Evolutionary conservation across 2,113 vertebrate species (phyloP), one percentile per base, ranked within the genome.

Genomic region (Anseranas semipalmata): DNA sequence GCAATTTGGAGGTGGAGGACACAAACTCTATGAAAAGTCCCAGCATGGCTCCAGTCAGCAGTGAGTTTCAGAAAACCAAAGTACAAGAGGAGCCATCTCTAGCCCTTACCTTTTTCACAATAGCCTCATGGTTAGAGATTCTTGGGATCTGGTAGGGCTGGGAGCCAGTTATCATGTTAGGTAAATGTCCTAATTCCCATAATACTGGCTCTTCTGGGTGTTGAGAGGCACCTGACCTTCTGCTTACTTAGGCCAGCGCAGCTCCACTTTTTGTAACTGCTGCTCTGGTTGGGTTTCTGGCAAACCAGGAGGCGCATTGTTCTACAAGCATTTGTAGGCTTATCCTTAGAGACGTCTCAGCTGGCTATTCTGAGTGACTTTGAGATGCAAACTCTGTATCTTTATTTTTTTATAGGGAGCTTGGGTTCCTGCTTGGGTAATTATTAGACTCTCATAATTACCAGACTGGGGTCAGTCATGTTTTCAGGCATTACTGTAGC

Each of bases 1-100:
- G 20, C 16, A 35, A 21, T 32, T 74, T 21, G 18, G 5, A 6
- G 27, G 32, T 45, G 32, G 43, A 63, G 6, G 50, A 56, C 37
- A 59, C 10, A 56, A 65, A 66, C 8, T 65, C 30, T 74, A 3
- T 15, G 20, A 24, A 93, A 74, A 27, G 9, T 24, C 33, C 20
- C 16, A 52, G 14, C 84, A 87, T 22, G 0, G 12, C 8, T 15
- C 20, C 0, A 0, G 5, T 70, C 65, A 78, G 35, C 30, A 48
- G 8, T 27, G 35, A 68, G 6, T 78, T 86, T 39, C 30, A 76
- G n/a, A n/a, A 66, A 65, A 59, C 10, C 17, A 33, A 78, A 79
- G 4, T 13, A 43, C 6, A 28, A 6, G 12, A 56, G 19, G 4
- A 66, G 7, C 20, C 37, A 43, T 53, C 39, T 73, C 19, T 12